These are phyloP conservation scores for Xanthorhoe designata DNA, from an alignment of 2,888 invertebrate species.

Conservation along the genomic window DNA sequence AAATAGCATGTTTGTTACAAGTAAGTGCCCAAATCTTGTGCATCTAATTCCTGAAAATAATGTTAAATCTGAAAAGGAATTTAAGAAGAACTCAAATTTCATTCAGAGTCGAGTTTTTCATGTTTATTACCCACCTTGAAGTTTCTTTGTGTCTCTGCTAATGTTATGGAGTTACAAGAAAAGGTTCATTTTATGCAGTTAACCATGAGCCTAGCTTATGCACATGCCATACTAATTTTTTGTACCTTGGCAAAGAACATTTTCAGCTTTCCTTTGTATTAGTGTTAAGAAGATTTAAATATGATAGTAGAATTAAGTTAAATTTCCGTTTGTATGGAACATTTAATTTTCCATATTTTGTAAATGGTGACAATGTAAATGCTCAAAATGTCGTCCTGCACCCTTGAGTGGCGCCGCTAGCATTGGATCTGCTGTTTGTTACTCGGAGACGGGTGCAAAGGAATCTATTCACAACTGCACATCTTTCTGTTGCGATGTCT, in stretches of 20 bases:
- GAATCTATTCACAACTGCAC: slow-evolving; percentile 58
- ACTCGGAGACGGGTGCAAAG: slow-evolving; percentile 55
- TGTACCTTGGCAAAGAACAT: slow-evolving; percentile 27
- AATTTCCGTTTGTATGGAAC: slow-evolving; percentile 72
- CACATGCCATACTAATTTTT: neutral
- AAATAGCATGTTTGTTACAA: neutral
- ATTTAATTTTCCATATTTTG: slow-evolving; percentile 68
- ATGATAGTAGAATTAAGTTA: slow-evolving; percentile 80
- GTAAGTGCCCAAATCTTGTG: neutral
- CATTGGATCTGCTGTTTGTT: slow-evolving; percentile 21
- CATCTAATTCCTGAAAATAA: neutral
- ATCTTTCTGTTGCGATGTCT: slow-evolving; percentile 47
- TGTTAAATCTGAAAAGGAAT: too few relatives aligned
- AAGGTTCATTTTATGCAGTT: neutral
- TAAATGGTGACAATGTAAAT: slow-evolving; percentile 54
- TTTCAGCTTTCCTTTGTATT: slow-evolving; percentile 52
- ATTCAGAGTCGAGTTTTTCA: neutral
- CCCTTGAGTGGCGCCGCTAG: slow-evolving; percentile 33
- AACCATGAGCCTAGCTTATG: neutral
- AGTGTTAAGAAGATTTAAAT: slow-evolving; percentile 79
- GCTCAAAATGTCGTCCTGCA: slow-evolving; percentile 58
- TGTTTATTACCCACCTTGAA: neutral
- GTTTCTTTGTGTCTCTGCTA: neutral
- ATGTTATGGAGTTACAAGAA: neutral
- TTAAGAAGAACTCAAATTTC: neutral